Percentiles rank a stretch among this genome's conserved stretches.
These are phyloP conservation scores for Argyra leucocephala DNA, from an alignment of 2,888 invertebrate genomes.

Conservation along the genomic window DNA sequence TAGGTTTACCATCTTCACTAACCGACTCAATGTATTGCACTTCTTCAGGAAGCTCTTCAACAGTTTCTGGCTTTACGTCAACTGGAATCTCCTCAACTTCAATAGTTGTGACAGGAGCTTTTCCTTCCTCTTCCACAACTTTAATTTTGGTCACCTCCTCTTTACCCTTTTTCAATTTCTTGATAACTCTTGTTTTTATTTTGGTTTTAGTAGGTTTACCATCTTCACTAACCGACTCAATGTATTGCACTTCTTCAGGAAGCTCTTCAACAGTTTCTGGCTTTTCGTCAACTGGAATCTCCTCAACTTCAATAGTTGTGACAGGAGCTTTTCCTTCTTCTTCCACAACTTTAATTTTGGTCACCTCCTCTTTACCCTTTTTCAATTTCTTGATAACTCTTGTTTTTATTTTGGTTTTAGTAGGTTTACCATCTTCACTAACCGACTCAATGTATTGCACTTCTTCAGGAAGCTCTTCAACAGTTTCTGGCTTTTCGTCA, in stretches of 20 bases:
- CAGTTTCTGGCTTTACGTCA: constrained; percentile 21
- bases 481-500: constrained; percentile 21
- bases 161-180: constrained; percentile 35
- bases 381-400: constrained; percentile 29
- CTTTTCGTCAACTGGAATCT: constrained; percentile 23
- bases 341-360: constrained; percentile 33
- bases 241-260: constrained; percentile 41
- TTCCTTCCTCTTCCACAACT: constrained; percentile 39
- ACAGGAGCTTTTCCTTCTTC: constrained; percentile 36
- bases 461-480: constrained; percentile 36
- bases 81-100: constrained; percentile 22
- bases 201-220: constrained; percentile 34
- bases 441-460: constrained; percentile 22
- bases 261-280: constrained; percentile 25
- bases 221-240: constrained; percentile 38
- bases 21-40: constrained; percentile 27
- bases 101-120: constrained; percentile 30
- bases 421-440: constrained; percentile 28
- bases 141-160: constrained; percentile 37
- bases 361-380: constrained; percentile 31
- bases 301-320: constrained; percentile 31
- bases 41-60: constrained; percentile 34
- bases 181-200: constrained; percentile 34
- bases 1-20: constrained; percentile 29
- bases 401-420: constrained; percentile 32